phyloP scores from a whole-genome alignment of 2,888 invertebrate species.

The Sinelater perroti region DNA sequence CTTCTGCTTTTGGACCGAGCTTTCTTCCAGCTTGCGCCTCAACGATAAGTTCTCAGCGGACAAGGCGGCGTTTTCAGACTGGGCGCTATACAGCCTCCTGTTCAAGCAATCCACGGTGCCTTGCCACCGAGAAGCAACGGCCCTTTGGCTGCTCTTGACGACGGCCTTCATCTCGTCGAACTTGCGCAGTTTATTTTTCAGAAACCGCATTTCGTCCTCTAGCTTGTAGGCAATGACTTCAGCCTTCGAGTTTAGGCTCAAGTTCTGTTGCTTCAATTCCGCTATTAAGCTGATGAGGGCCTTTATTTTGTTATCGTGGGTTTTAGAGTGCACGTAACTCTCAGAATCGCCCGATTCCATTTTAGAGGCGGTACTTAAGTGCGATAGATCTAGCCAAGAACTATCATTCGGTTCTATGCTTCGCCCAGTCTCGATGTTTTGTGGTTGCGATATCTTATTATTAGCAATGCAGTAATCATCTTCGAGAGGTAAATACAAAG shows the following conservation, averaged over 20 bases:
- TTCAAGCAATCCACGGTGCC: constrained; percentile 34
- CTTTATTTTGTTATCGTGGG: constrained; percentile 33
- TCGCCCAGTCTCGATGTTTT: no score
- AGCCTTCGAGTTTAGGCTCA: constrained; percentile 28
- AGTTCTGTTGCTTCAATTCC: constrained; percentile 38
- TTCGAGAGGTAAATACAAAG: no score
- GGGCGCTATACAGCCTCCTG: constrained; percentile 33
- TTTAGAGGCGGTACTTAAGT: constrained; percentile 24
- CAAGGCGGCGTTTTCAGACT: constrained; percentile 33
- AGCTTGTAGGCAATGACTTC: constrained; percentile 37
- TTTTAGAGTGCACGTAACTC: no score
- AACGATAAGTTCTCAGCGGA: constrained; percentile 30
- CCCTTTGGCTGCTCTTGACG: constrained; percentile 37
- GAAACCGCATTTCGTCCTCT: constrained; percentile 35
- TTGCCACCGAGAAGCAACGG: constrained; percentile 40
- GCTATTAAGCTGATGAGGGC: constrained; percentile 34
- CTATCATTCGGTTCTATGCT: no score
- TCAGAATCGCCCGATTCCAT: constrained; percentile 6
- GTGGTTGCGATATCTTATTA: no score
- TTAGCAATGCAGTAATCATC: no score
- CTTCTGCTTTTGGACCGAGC: constrained; percentile 32
- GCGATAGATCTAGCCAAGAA: no score
- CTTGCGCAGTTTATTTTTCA: constrained; percentile 37
- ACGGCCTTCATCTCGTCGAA: constrained; percentile 37
- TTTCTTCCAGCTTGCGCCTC: constrained; percentile 36